These are phyloP conservation scores for Camponotus floridanus DNA, from an alignment of 1,140 invertebrate genomes.

Conservation along the genomic window DNA sequence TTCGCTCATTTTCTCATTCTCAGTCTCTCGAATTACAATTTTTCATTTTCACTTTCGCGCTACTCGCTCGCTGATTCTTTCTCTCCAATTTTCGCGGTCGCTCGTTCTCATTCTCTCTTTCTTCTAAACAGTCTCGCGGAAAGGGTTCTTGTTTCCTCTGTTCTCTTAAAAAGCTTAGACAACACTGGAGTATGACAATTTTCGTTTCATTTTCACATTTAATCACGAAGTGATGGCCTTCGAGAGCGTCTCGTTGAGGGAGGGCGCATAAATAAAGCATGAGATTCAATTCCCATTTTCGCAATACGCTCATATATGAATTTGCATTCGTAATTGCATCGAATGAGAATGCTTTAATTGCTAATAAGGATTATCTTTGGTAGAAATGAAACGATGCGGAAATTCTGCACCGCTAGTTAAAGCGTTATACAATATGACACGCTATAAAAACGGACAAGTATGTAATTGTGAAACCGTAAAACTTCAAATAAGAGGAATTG, in stretches of 20 bases:
- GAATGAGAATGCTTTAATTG: slow-evolving; percentile 25
- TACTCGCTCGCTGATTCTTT: slow-evolving; percentile 5
- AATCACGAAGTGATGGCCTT: slow-evolving; percentile 64
- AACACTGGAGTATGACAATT: slow-evolving; percentile 66
- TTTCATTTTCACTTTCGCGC: slow-evolving; percentile 41
- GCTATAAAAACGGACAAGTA: not conserved
- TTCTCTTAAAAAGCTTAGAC: slow-evolving; percentile 71
- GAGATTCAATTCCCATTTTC: not conserved
- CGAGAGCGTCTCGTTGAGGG: slow-evolving; percentile 58
- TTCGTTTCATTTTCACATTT: slow-evolving; percentile 57
- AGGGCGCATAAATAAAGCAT: slow-evolving; percentile 4
- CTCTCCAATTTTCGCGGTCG: slow-evolving; percentile 38
- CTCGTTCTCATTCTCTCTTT: slow-evolving; percentile 56
- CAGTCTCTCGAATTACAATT: slow-evolving; percentile 42
- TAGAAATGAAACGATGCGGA: not conserved
- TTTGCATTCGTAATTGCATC: not conserved
- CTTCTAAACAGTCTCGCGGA: slow-evolving; percentile 65
- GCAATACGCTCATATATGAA: not conserved
- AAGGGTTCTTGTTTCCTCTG: slow-evolving; percentile 51
- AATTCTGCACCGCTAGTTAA: not conserved
- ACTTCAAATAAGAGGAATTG: slow-evolving; percentile 4
- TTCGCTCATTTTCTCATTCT: not conserved
- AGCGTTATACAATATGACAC: not conserved
- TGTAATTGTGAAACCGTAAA: slow-evolving; percentile 2
- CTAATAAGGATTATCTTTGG: slow-evolving; percentile 5